Conservation (phyloP, 2,888 invertebrate genomes). For the Syrphus vitripennis region DNA sequence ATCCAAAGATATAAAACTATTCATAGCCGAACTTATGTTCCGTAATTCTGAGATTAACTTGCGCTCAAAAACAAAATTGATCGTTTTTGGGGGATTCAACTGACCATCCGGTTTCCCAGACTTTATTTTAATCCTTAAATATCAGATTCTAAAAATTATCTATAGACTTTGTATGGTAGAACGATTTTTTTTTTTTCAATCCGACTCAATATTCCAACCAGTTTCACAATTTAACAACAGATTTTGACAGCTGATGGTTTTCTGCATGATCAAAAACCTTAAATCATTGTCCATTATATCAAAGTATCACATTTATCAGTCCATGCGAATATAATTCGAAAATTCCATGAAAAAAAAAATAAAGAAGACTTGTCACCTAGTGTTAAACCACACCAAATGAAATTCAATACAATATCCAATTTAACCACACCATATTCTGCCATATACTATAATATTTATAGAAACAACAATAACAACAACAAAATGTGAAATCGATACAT, state of each 20-base stretch:
- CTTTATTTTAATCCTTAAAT: no score
- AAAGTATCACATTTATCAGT: slow-evolving; percentile 2
- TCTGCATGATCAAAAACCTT: not conserved
- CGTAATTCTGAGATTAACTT: no score
- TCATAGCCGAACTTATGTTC: no score
- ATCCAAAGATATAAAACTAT: no score
- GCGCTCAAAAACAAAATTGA: no score
- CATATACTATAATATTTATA: not conserved
- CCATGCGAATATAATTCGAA: not conserved
- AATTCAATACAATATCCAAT: slow-evolving; percentile 40
- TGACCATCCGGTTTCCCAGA: no score
- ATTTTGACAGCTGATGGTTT: slow-evolving; percentile 10
- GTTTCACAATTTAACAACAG: not conserved
- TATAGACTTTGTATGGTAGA: not conserved
- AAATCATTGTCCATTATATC: not conserved
- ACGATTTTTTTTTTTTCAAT: not conserved
- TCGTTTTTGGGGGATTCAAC: no score
- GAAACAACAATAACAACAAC: not conserved
- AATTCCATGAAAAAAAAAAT: not conserved
- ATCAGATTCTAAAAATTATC: no score
- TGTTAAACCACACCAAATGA: slow-evolving; percentile 38
- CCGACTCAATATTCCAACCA: not conserved
- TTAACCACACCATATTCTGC: slow-evolving; percentile 17
- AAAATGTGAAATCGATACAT: slow-evolving; percentile 54
- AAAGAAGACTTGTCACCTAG: slow-evolving; percentile 26